These are phyloP conservation scores for Tubiluchus corallicola DNA, from an alignment of 2,888 invertebrate genomes.

Conservation along the genomic window DNA sequence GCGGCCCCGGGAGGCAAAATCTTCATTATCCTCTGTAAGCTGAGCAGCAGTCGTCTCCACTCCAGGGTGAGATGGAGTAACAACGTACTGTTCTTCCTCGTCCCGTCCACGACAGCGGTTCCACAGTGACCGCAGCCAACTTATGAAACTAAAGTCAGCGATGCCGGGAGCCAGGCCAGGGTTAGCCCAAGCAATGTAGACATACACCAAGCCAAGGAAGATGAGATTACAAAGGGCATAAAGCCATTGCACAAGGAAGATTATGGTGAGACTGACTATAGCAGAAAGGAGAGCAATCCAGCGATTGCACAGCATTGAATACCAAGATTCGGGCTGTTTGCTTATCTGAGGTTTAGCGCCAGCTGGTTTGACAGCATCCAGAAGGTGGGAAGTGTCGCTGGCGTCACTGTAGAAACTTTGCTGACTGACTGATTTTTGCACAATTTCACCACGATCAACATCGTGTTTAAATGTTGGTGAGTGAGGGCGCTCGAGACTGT, in stretches of 20 bases:
- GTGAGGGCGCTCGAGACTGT: slow-evolving; percentile 7
- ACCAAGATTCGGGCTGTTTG: slow-evolving; percentile 83
- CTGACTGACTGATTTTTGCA: no score
- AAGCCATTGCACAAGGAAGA: slow-evolving; percentile 83
- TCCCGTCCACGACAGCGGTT: neutral
- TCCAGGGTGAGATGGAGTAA: slow-evolving; percentile 37
- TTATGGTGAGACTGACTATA: slow-evolving; percentile 62
- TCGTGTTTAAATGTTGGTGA: no score
- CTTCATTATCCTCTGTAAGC: slow-evolving; percentile 82
- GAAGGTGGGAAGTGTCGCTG: slow-evolving; percentile 14
- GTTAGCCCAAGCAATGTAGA: slow-evolving; percentile 84
- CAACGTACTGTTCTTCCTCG: slow-evolving; percentile 25
- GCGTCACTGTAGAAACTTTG: no score
- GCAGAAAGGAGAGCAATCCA: slow-evolving; percentile 86
- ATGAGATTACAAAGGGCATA: slow-evolving; percentile 67
- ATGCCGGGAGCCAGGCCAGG: slow-evolving; percentile 85
- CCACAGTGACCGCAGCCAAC: slow-evolving; percentile 22
- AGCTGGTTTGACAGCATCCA: neutral
- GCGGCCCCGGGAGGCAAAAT: slow-evolving; percentile 72
- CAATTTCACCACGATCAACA: no score
- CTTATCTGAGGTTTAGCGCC: slow-evolving; percentile 24
- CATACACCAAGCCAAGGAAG: slow-evolving; percentile 65
- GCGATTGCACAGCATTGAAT: slow-evolving; percentile 75
- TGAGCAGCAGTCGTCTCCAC: slow-evolving; percentile 60
- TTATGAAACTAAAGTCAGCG: slow-evolving; percentile 28